Base-by-base conservation (phyloP, 2,113 vertebrate species). In the Rhinoderma darwinii region DNA sequence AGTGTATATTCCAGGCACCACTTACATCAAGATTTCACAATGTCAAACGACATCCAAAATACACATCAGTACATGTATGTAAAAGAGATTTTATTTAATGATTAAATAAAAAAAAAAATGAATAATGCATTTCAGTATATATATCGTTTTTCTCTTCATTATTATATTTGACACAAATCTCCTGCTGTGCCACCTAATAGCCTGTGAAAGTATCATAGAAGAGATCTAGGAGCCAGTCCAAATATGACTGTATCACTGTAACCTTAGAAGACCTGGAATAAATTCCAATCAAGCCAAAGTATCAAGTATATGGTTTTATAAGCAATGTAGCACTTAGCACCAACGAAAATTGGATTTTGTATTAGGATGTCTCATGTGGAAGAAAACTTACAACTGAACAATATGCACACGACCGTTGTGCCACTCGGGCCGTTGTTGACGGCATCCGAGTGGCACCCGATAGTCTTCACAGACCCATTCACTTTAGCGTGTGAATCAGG, bases 131-230 rank as follows among this genome's bases (percentile, higher is more conserved):
- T 72, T 41, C 12, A 72, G 68, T 22, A 41, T n/a, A 72, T 72
- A 72, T 72, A 72, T 72, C 37, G 12, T 41, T 72, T 72, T 72
- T 32, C 37, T 72, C 68, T 72, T 25, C 8, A 20, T 39, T 41
- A 72, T 25, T 72, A 39, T 72, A 72, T 47, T 75, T 44, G 47
- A 43, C 32, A 79, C 90, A 93, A 88, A 91, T 88, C 90, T 91
- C 90, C 63, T 93, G 75, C 75, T 51, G 75, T 78, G 75, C 27
- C 44, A 78, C 50, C 51, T 78, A 35, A 78, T 78, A 78, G 35
- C 44, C 75, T 78, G 75, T 51, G 75, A 78, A 51, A 20, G 75
- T 78, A 78, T 32, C 75, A 51, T 4, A 35, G 17, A 78, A 30
- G 30, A 54, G 47, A 78, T 51, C 75, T 78, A 78, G 75, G 75